Base-by-base conservation (phyloP, 2,888 invertebrate species). In the Campoplex nolae region DNA sequence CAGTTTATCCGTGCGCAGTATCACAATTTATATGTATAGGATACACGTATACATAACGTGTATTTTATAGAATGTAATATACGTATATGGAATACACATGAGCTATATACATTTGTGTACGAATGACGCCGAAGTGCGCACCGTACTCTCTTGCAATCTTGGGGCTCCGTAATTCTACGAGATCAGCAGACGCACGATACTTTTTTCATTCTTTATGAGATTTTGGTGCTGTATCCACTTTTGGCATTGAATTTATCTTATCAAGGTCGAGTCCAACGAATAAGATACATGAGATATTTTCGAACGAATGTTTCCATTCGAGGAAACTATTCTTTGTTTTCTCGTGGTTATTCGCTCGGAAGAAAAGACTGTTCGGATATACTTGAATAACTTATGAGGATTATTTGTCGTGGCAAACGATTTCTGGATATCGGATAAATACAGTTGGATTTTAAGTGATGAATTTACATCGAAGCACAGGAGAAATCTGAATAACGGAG, bases 191-290 rank as follows among this genome's bases (percentile, higher is more conserved):
- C 80, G 23, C 62, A 54, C 42, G 71, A 58, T 35, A 23, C 48
- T 32, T 35, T 32, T 45, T 62, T 16, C 18, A 45, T 84, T 67
- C 67, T 71, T 38, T 62, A 45, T 35, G 32, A 56, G n/a, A 56
- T n/a, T 23, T 54, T 74, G 54, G 42, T 73, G 68, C 56, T 28
- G 32, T 23, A 48, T 16, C 32, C 48, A n/a, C 28, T 73, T 42
- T 80, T 32, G 75, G 70, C 82, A 79, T 75, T 71, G 81, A 79
- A 84, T 83, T 84, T 91, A 88, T 90, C 90, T 90, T 90, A 92
- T 91, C 92, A 92, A 91, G 91, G 91, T 90, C 91, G 89, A 90
- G 89, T 88, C 84, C 89, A 62, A 62, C 56, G 8, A n/a, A 42
- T 18, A 38, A 73, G 58, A 85, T 74, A 11, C 28, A 11, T 3